A percentile compares a stretch with the other conserved stretches of the same genome.
Conservation (phyloP, 2,888 invertebrate genomes). For the Dicranocentrus wangi region DNA sequence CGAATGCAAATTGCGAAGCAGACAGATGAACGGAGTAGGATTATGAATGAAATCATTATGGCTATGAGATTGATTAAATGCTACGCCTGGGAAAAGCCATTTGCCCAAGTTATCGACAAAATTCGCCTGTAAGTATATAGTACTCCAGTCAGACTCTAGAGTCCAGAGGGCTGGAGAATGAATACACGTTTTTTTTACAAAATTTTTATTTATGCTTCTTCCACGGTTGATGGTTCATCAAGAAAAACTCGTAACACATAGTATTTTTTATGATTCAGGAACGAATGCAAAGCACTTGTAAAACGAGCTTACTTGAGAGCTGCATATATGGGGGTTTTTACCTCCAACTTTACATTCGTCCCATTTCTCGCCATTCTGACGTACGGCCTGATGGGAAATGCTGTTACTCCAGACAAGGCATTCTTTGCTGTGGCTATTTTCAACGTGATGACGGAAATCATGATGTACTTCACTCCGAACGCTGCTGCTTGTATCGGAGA, state of each 20-base stretch:
- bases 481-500: conserved; percentile 60
- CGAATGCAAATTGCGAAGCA: conserved; percentile 79
- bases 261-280: neutral
- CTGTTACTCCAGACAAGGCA: conserved; percentile 60
- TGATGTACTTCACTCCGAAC: conserved; percentile 62
- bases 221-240: too few relatives aligned
- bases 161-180: too few relatives aligned
- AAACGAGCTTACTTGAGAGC: conserved; percentile 81
- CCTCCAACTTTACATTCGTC: conserved; percentile 85
- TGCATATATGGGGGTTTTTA: conserved; percentile 81
- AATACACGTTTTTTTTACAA: too few relatives aligned
- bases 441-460: conserved; percentile 58
- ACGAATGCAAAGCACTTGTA: conserved; percentile 79
- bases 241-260: neutral
- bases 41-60: conserved; percentile 79
- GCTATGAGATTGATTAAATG: conserved; percentile 80
- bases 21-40: conserved; percentile 76
- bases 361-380: conserved; percentile 86
- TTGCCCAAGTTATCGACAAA: conserved; percentile 75
- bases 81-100: conserved; percentile 77
- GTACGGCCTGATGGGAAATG: conserved; percentile 77
- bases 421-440: conserved; percentile 64
- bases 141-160: too few relatives aligned
- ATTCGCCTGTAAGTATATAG: conserved; percentile 46
- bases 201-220: too few relatives aligned